Evolutionary conservation across 37 sponge, comb jelly and placozoan species (phyloP), one percentile per base, ranked within the genome.

Genomic region (Petrosia ficiformis): DNA sequence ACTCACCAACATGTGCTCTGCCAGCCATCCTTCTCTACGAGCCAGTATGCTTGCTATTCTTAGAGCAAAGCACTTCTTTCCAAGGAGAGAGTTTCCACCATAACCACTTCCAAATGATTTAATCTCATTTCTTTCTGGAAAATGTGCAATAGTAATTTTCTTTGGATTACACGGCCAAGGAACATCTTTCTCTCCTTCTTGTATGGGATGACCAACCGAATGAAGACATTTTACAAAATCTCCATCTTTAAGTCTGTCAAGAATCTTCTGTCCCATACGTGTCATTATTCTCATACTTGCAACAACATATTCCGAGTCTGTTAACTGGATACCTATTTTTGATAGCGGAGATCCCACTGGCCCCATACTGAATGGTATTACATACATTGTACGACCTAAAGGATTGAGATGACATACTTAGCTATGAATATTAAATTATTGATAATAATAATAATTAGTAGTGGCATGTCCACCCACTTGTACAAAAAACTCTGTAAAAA

Each of bases 1-100:
- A 39, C 89, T 84, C 42, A 98, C 94, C 92, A 98, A 80, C 94
- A 96, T 98, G 77, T 98, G 99, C 67, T 98, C 99, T 0, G 99
- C 99, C 22, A 98, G 77, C 99, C 99, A 98, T 25, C 96, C 96
- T 71, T 98, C 99, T 4, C 76, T 84, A 64, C 73, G 78, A 52
- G 94, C 99, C 16, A 95, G 28, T 39, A 69, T 91, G 65, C 83
- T 80, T n/a, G 97, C 99, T 52, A 98, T 83, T 35, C 99, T 79
- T 60, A 98, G 77, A 33, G 99, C 99, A 82, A 98, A 95, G 66
- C 99, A 98, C 85, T 98, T 98, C 90, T 98, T 98, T 26, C 99
- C 99, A 22, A 98, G 92, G 42, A 98, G 82, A 4, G 96, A 95
- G 80, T 98, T 98, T 1, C 99, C 99, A 30, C 99, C 98, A 82